Evolutionary conservation across 2,113 vertebrate species (phyloP).

Genomic region (Odontesthes bonariensis): DNA sequence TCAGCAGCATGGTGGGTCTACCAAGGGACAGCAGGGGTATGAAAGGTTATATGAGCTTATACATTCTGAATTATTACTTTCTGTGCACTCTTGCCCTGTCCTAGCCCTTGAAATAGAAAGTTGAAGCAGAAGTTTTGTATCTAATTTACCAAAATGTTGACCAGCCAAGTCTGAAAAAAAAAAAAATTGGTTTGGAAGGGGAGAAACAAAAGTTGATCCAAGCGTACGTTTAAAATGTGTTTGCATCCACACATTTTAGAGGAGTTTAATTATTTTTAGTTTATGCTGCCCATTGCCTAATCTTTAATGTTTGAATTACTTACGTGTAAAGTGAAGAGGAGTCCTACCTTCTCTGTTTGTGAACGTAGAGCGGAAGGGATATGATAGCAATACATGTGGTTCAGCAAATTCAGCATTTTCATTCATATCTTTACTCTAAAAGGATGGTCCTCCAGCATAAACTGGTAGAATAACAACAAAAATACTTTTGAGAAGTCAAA

Average conservation of each 20-base stretch:
- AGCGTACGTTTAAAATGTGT: conserved; percentile 1
- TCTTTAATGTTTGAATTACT: too few relatives aligned
- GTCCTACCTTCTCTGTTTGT: too few relatives aligned
- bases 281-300: too few relatives aligned
- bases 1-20: conserved; percentile 1
- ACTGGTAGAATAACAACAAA: too few relatives aligned
- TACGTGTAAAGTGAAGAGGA: too few relatives aligned
- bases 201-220: not conserved
- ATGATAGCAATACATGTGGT: too few relatives aligned
- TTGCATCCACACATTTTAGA: conserved; percentile 13
- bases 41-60: not conserved
- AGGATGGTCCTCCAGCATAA: too few relatives aligned
- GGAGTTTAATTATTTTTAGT: too few relatives aligned
- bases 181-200: not conserved
- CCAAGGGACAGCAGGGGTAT: not conserved
- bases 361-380: too few relatives aligned
- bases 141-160: not conserved
- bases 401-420: too few relatives aligned
- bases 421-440: too few relatives aligned
- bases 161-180: not conserved
- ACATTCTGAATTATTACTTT: conserved; percentile 3
- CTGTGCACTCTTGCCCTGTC: not conserved
- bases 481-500: too few relatives aligned
- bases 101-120: not conserved
- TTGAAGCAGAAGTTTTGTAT: conserved; percentile 1